Evolutionary conservation across 2,888 invertebrate species (phyloP).

Genomic region (Lamellibrachia satsuma): DNA sequence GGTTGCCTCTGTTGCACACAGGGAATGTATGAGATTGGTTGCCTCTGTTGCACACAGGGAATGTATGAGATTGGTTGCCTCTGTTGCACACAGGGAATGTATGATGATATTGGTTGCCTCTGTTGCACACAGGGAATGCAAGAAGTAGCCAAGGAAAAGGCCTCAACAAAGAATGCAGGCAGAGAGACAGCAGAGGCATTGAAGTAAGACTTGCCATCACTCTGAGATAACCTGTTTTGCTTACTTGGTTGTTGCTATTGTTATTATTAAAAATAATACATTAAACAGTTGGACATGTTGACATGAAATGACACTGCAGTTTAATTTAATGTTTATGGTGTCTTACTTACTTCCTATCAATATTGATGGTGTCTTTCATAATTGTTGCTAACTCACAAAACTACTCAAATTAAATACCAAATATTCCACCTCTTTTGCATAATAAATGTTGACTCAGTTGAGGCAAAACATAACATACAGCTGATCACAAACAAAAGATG

Average conservation of each 20-base stretch:
- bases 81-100: too few relatives aligned
- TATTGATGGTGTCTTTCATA: neutral
- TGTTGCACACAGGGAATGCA: slow-evolving; percentile 77
- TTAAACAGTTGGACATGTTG: neutral
- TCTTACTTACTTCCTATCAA: neutral
- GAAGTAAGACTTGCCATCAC: neutral
- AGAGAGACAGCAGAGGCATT: neutral
- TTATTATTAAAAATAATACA: too few relatives aligned
- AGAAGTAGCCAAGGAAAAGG: slow-evolving; percentile 81
- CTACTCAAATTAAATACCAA: neutral
- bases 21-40: too few relatives aligned
- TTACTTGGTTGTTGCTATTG: neutral
- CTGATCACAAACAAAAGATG: neutral
- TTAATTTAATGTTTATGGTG: neutral
- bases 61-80: too few relatives aligned
- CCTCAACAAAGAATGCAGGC: neutral
- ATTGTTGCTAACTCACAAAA: neutral
- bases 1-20: too few relatives aligned
- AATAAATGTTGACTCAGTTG: neutral
- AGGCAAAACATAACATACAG: neutral
- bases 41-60: too few relatives aligned
- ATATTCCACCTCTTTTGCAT: neutral
- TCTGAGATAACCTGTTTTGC: neutral
- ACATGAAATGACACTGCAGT: neutral
- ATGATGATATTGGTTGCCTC: neutral